Percentiles rank a stretch among this genome's conserved stretches.
Evolutionary conservation across 2,113 vertebrate species (phyloP).

Genomic region (Leptocoma aspasia): DNA sequence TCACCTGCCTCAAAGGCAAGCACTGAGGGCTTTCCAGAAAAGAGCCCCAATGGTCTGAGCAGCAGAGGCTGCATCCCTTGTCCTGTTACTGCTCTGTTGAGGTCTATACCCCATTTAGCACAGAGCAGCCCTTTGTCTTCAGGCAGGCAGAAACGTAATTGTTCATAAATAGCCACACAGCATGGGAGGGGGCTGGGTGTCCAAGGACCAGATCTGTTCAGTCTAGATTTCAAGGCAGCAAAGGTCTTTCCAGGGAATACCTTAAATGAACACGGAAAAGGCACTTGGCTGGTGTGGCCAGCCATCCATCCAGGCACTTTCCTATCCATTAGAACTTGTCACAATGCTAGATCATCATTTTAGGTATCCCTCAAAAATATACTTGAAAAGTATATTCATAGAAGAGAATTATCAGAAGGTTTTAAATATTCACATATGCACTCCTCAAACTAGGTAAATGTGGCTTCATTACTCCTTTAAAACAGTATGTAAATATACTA

Average conservation of each 20-base stretch:
- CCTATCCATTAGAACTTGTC: neutral
- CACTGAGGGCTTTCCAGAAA: neutral
- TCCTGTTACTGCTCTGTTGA: accelerated
- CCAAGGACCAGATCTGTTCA: neutral
- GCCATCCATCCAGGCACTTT: accelerated
- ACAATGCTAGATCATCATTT: neutral
- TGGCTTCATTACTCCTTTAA: neutral
- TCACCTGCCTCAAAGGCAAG: neutral
- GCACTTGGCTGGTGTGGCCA: neutral
- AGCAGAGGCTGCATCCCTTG: neutral
- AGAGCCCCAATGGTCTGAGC: accelerated
- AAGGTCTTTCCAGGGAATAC: neutral
- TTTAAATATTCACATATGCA: neutral
- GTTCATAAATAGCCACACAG: neutral
- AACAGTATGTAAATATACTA: neutral
- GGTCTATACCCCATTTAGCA: neutral
- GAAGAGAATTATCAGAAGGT: neutral
- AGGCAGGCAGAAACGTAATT: neutral
- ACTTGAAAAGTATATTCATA: neutral
- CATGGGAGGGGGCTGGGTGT: neutral
- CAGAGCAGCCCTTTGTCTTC: neutral
- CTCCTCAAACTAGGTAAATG: neutral
- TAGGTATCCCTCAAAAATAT: neutral
- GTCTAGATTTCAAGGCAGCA: neutral
- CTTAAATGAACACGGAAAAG: neutral